phyloP scores from a whole-genome alignment of 1,140 invertebrate species.

The Drosophila repleta region DNA sequence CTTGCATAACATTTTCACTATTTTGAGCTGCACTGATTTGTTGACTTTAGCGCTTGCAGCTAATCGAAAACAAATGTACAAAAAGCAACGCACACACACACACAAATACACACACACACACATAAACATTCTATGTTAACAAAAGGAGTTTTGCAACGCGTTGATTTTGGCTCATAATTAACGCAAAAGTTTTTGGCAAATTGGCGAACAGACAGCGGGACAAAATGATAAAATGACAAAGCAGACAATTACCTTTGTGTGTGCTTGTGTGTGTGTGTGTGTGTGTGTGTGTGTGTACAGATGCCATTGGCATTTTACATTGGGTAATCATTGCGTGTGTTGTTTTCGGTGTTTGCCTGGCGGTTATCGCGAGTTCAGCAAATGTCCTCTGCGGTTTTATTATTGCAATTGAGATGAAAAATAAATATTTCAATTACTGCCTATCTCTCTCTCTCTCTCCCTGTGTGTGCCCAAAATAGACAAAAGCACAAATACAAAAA shows the following conservation, averaged over 20 bases:
- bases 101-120: constrained; percentile 17
- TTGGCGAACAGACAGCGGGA: constrained; percentile 63
- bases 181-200: constrained; percentile 73
- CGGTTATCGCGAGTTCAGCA: constrained; percentile 37
- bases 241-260: constrained; percentile 75
- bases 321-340: constrained; percentile 9
- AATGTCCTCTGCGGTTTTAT: constrained; percentile 64
- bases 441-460: no score
- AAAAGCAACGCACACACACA: constrained; percentile 40
- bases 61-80: constrained; percentile 74
- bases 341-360: constrained; percentile 27
- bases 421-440: constrained; percentile 77
- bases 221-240: constrained; percentile 55
- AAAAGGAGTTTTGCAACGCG: constrained; percentile 58
- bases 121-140: constrained; percentile 21
- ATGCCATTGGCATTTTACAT: constrained; percentile 45
- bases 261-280: constrained; percentile 6
- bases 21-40: constrained; percentile 73
- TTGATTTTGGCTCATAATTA: constrained; percentile 79
- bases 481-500: constrained; percentile 71
- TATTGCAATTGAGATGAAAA: constrained; percentile 74
- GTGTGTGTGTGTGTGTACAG: constrained; percentile 13
- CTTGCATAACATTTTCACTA: not conserved
- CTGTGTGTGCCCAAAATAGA: constrained; percentile 46
- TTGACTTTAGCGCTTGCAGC: constrained; percentile 73